These are phyloP conservation scores for Oncorhynchus masou DNA, from an alignment of 2,113 vertebrate genomes.

Conservation along the genomic window DNA sequence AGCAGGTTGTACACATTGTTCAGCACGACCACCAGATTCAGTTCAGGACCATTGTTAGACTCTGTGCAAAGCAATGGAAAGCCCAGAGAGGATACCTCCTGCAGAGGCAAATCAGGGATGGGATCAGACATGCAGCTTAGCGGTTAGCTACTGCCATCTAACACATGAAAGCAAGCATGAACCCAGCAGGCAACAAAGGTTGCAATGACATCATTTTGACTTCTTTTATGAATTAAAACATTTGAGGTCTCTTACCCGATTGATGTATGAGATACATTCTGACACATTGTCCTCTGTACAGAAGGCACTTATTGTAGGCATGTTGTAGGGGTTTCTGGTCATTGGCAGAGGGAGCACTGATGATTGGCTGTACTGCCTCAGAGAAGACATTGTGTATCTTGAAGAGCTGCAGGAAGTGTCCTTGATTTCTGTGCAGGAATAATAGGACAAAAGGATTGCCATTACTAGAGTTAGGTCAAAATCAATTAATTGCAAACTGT, in stretches of 20 bases:
- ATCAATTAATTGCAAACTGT: not conserved
- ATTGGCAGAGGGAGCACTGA: constrained; percentile 74
- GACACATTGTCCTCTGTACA: constrained; percentile 91
- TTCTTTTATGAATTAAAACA: not conserved
- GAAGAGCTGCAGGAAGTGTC: constrained; percentile 64
- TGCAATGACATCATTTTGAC: not conserved
- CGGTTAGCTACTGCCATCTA: not conserved
- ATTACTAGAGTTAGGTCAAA: not conserved
- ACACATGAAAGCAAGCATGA: not conserved
- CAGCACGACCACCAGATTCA: constrained; percentile 81
- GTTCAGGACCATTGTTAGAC: constrained; percentile 64
- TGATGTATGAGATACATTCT: constrained; percentile 87
- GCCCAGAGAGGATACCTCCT: constrained; percentile 88
- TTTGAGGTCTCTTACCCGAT: constrained; percentile 73
- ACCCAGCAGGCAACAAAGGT: not conserved
- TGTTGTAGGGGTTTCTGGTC: constrained; percentile 72
- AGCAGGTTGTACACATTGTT: constrained; percentile 92
- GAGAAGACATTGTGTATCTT: constrained; percentile 80
- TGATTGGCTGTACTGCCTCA: constrained; percentile 75
- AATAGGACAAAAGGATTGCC: constrained; percentile 20
- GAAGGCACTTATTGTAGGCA: constrained; percentile 75
- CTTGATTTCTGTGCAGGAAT: constrained; percentile 72
- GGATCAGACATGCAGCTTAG: not conserved
- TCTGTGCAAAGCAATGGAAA: constrained; percentile 82
- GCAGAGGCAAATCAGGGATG: constrained; percentile 8